phyloP scores from a whole-genome alignment of 2,113 vertebrate species.

The Ursus arctos region DNA sequence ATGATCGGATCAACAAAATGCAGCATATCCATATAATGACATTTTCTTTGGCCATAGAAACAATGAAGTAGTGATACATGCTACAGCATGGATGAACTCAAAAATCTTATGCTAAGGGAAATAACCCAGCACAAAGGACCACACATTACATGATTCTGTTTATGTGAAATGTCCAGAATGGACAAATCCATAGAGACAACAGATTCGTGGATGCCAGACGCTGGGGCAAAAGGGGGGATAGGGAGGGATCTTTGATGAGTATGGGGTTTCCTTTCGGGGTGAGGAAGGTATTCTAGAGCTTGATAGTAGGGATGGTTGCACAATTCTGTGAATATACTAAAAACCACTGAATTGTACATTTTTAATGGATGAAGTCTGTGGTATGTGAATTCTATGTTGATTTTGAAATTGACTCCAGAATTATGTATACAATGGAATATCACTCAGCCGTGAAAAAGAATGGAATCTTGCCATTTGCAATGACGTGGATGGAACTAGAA shows the following conservation, averaged over 20 bases:
- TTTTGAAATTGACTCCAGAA: neutral
- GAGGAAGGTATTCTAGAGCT: neutral
- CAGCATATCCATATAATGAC: neutral
- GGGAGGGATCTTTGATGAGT: too few species aligned
- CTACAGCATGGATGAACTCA: neutral
- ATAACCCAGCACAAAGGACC: neutral
- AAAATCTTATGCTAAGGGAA: neutral
- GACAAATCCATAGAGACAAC: neutral
- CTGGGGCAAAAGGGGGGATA: neutral
- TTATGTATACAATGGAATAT: neutral
- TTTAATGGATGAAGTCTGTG: neutral
- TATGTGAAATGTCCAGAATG: neutral
- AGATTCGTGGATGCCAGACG: neutral
- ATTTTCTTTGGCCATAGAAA: slow-evolving; percentile 24
- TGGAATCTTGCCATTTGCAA: neutral
- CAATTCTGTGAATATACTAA: neutral
- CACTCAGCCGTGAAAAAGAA: neutral
- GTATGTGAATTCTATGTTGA: neutral
- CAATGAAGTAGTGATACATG: neutral
- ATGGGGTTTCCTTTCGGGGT: neutral
- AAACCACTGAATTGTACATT: neutral
- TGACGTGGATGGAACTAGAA: neutral
- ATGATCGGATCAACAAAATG: neutral
- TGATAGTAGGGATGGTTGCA: neutral
- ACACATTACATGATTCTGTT: neutral